Conservation (phyloP, 1,140 invertebrate species). For the Aphelinus atriplicis region DNA sequence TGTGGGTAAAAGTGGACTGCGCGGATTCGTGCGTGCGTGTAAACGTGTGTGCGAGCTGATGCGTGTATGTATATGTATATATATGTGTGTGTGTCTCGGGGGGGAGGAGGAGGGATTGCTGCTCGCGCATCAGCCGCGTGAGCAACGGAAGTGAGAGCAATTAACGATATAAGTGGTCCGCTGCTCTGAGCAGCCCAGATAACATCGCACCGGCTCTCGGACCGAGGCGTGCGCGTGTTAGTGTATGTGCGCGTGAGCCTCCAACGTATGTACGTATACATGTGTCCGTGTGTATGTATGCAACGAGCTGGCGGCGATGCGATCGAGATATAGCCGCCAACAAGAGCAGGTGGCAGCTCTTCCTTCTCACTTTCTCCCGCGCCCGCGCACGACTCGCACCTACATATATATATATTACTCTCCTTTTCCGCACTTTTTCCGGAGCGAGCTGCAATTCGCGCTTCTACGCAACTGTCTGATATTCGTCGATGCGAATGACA, state of each 20-base stretch:
- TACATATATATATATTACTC: background rate
- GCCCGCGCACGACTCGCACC: background rate
- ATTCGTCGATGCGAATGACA: too few species aligned
- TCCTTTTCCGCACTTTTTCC: background rate
- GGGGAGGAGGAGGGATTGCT: too few species aligned
- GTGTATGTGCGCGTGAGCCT: background rate
- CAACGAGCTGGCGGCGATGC: constrained; percentile 43
- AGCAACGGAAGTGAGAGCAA: constrained; percentile 65
- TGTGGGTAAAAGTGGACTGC: too few species aligned
- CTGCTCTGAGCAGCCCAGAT: constrained; percentile 56
- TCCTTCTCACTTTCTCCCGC: background rate
- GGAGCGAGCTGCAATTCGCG: too few species aligned
- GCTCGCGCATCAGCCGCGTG: constrained; percentile 43
- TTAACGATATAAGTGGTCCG: constrained; percentile 68
- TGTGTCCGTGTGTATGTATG: background rate
- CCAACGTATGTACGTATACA: background rate
- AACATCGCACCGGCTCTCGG: constrained; percentile 48
- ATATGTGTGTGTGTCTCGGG: background rate
- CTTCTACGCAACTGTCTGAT: too few species aligned
- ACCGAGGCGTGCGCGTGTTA: too few species aligned
- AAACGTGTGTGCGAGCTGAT: too few species aligned
- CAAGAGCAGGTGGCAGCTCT: constrained; percentile 55
- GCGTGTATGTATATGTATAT: too few species aligned
- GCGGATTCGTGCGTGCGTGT: too few species aligned
- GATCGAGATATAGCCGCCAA: constrained; percentile 43